Base-by-base conservation (phyloP, 2,113 vertebrate genomes). In the Corythaixoides concolor region DNA sequence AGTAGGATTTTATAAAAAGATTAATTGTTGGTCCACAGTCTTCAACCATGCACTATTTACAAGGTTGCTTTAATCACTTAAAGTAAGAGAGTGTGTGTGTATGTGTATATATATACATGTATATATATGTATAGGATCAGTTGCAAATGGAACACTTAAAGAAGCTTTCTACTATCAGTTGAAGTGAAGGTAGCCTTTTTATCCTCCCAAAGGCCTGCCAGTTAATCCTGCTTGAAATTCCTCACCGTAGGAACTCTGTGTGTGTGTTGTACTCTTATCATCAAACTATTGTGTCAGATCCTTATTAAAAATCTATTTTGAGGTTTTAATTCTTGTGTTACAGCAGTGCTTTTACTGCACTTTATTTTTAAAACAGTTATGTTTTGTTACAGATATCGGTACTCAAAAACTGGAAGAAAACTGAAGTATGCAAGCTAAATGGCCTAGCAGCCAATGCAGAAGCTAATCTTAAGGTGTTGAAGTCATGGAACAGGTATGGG, bases 321-420 rank as follows among this genome's bases (percentile, higher is more conserved):
- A 75, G 12, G 16, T 43, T 89, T 91, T 56, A 35, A 23, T 58
- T 7, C 6, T 43, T 58, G 28, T 70, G 43, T 39, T 49, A 28
- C 17, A 27, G n/a, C 20, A 43, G 8, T 58, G 53, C 43, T 79
- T 64, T 13, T 60, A 30, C 21, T 43, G 12, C 4, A 33, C 17
- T 17, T 22, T 37, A 41, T 66, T 45, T 73, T 64, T 27, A 15
- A 70, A 15, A 17, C 10, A 9, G 11, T 74, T 87, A 8, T 4
- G 39, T 92, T 83, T 74, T 22, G 20, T 89, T 84, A 21, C 89
- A 98, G 98, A 22, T 98, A 19, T 97, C 95, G 20, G 95, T 98
- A 32, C 97, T 98, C 64, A 89, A 97, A 64, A 98, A 90, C 92
- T 96, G 94, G 97, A 98, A 97, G 84, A 94, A 97, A 24, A 55